These are phyloP conservation scores for Helostoma temminkii DNA, from an alignment of 2,797 vertebrate species.

Conservation along the genomic window DNA sequence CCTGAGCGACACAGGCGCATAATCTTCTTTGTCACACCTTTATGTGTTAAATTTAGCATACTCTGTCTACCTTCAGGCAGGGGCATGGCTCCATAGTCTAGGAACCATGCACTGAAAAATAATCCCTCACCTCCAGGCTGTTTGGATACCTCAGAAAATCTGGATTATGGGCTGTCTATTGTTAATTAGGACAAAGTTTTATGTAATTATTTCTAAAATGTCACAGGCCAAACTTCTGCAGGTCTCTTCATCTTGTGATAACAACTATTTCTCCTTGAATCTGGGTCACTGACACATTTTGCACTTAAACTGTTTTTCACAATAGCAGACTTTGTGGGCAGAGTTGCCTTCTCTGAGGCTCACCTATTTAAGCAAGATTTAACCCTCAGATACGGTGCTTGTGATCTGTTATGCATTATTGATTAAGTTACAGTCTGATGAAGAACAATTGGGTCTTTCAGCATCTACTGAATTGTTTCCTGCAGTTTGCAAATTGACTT, in stretches of 20 bases:
- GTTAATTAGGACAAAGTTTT: neutral
- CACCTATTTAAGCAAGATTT: neutral
- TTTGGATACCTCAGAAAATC: neutral
- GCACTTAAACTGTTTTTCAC: conserved; percentile 36
- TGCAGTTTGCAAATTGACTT: neutral
- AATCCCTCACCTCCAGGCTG: neutral
- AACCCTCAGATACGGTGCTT: neutral
- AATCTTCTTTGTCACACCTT: conserved; percentile 8
- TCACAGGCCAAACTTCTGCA: conserved; percentile 28
- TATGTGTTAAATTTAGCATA: conserved; percentile 26
- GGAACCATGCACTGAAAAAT: neutral
- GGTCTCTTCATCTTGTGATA: conserved; percentile 43
- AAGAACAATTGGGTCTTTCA: neutral
- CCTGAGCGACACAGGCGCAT: conserved; percentile 18
- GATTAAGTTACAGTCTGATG: neutral
- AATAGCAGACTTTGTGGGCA: conserved; percentile 28
- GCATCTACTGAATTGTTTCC: neutral
- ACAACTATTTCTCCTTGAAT: conserved; percentile 26
- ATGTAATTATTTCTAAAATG: neutral
- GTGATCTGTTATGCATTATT: neutral
- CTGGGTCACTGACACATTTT: conserved; percentile 39
- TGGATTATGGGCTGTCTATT: neutral
- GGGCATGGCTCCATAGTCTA: conserved; percentile 6
- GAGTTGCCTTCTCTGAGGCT: neutral
- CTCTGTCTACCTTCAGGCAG: conserved; percentile 6